A percentile compares a stretch with the other conserved stretches of the same genome.
These are phyloP conservation scores for Pristionchus japonicus DNA, from an alignment of 2,888 invertebrate species.

Conservation along the genomic window DNA sequence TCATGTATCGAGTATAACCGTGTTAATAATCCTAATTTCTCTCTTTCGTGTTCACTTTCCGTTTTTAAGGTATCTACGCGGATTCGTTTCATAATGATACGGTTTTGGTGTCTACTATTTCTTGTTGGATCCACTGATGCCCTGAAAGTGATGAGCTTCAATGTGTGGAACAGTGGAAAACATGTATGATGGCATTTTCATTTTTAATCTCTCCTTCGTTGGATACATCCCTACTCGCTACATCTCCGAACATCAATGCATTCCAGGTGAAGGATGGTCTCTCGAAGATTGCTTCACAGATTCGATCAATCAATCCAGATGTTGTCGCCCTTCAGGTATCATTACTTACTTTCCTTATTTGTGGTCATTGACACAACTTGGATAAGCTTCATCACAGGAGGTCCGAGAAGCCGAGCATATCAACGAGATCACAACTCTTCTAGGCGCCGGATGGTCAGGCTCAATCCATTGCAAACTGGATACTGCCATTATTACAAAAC, in stretches of 20 bases:
- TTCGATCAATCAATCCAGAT: slow-evolving; percentile 64
- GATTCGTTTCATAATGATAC: not conserved
- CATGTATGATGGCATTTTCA: not conserved
- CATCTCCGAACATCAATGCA: not conserved
- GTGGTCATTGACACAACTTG: not conserved
- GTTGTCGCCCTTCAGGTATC: slow-evolving; percentile 63
- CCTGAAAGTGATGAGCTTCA: slow-evolving; percentile 68
- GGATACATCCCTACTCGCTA: too few relatives aligned
- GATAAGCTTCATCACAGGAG: slow-evolving; percentile 34
- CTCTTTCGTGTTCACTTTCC: too few relatives aligned
- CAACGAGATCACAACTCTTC: slow-evolving; percentile 40
- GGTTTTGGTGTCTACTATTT: not conserved
- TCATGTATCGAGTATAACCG: too few relatives aligned
- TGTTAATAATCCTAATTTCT: too few relatives aligned
- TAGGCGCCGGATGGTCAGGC: slow-evolving; percentile 52
- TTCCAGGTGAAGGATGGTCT: slow-evolving; percentile 1
- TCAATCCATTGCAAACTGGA: slow-evolving; percentile 54
- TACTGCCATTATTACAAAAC: slow-evolving; percentile 60
- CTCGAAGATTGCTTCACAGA: slow-evolving; percentile 67
- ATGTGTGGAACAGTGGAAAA: slow-evolving; percentile 59
- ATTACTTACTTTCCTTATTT: not conserved
- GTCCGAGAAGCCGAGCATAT: slow-evolving; percentile 26
- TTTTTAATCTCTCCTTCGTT: too few relatives aligned
- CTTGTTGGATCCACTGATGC: not conserved
- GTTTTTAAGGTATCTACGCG: too few relatives aligned